A percentile compares a stretch with the other conserved stretches of the same genome.
Evolutionary conservation across 2,888 invertebrate species (phyloP).

Genomic region (Theodoxus fluviatilis): DNA sequence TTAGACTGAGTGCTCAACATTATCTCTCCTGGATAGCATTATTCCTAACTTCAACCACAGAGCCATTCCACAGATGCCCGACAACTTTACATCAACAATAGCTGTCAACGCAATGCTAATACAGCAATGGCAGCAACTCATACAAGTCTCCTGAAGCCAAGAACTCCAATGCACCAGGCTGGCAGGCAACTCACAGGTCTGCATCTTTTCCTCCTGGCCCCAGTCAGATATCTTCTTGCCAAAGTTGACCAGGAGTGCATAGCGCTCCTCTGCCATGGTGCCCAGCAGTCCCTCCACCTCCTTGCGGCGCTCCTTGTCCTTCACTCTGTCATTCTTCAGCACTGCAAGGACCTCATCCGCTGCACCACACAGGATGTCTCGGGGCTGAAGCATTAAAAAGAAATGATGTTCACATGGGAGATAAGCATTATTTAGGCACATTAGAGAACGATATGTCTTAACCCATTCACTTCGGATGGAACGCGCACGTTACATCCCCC

Average conservation of each 20-base stretch:
- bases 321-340: slow-evolving; percentile 91
- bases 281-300: slow-evolving; percentile 90
- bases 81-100: too few species aligned
- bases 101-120: too few species aligned
- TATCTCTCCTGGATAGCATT: too few species aligned
- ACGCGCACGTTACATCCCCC: too few species aligned
- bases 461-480: too few species aligned
- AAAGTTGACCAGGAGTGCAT: slow-evolving; percentile 92
- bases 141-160: too few species aligned
- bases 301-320: slow-evolving; percentile 88
- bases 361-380: slow-evolving; percentile 96
- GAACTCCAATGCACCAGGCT: too few species aligned
- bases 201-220: slow-evolving; percentile 70
- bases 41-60: too few species aligned
- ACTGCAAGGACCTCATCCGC: slow-evolving; percentile 98
- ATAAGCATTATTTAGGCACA: background rate
- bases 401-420: background rate
- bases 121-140: too few species aligned
- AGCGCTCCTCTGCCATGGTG: slow-evolving; percentile 83
- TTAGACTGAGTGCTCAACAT: too few species aligned
- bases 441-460: background rate
- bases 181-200: slow-evolving; percentile 50
- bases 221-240: slow-evolving; percentile 98
- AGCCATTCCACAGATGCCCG: too few species aligned
- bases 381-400: slow-evolving; percentile 71